phyloP scores from a whole-genome alignment of 1,140 invertebrate species.

The Frieseomelitta varia region DNA sequence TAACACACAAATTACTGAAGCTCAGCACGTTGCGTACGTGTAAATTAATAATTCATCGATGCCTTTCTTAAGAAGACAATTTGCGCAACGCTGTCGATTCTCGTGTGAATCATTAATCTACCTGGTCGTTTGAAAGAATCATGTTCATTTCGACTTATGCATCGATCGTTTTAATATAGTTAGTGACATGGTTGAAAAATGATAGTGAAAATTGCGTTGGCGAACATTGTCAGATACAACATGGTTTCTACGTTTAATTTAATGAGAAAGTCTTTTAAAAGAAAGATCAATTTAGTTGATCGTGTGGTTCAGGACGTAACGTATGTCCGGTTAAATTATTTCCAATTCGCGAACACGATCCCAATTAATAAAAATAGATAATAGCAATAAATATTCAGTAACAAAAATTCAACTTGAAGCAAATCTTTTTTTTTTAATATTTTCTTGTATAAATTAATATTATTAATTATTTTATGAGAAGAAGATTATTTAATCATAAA shows the following conservation, averaged over 20 bases:
- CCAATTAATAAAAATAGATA: neutral
- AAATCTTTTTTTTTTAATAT: no score
- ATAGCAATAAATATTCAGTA: neutral
- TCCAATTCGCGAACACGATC: neutral
- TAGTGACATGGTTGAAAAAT: constrained; percentile 12
- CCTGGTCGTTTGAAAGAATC: neutral
- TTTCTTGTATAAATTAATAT: no score
- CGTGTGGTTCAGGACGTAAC: no score
- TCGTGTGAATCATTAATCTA: neutral
- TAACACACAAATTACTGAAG: neutral
- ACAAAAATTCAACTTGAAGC: neutral
- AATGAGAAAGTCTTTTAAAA: constrained; percentile 1
- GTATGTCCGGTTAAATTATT: no score
- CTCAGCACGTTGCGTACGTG: neutral
- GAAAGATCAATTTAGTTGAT: neutral
- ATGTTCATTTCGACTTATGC: constrained; percentile 1
- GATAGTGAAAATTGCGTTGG: neutral
- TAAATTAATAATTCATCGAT: neutral
- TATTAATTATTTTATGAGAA: no score
- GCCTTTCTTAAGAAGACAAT: neutral
- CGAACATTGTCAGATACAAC: neutral
- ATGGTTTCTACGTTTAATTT: neutral
- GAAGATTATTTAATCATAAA: no score
- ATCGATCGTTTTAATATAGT: constrained; percentile 7
- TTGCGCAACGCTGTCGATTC: neutral